phyloP scores from a whole-genome alignment of 2,888 invertebrate genomes.

The Acronicta psi region DNA sequence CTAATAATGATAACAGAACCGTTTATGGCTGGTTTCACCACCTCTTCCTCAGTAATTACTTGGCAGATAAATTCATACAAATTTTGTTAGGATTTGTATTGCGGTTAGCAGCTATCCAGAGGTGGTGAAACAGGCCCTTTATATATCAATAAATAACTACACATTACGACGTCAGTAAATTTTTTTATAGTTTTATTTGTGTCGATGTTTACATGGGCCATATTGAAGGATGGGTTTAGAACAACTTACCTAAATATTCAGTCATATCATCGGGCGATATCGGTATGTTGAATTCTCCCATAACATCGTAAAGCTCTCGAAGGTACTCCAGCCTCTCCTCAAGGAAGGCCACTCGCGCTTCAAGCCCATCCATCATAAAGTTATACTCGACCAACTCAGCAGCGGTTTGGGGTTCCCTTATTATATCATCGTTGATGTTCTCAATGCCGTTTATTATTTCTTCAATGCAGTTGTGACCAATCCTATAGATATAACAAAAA shows the following conservation, averaged over 20 bases:
- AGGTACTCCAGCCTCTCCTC: conserved; percentile 94
- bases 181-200: too few relatives aligned
- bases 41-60: too few relatives aligned
- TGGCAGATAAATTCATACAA: too few relatives aligned
- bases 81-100: too few relatives aligned
- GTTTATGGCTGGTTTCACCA: too few relatives aligned
- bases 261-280: conserved; percentile 92
- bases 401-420: conserved; percentile 91
- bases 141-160: too few relatives aligned
- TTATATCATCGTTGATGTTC: conserved; percentile 90
- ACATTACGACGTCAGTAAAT: too few relatives aligned
- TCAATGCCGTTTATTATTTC: conserved; percentile 90
- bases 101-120: too few relatives aligned
- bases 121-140: too few relatives aligned
- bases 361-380: conserved; percentile 91
- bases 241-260: conserved; percentile 84
- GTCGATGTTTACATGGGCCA: too few relatives aligned
- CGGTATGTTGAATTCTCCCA: conserved; percentile 93
- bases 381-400: conserved; percentile 92
- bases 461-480: conserved; percentile 90
- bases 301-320: conserved; percentile 94
- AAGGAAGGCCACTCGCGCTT: conserved; percentile 91
- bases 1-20: conserved; percentile 61
- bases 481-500: conserved; percentile 75
- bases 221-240: background rate